Percentiles rank a stretch among this genome's conserved stretches.
Evolutionary conservation across 2,113 vertebrate genomes (phyloP).

Genomic region (Todiramphus chloris): DNA sequence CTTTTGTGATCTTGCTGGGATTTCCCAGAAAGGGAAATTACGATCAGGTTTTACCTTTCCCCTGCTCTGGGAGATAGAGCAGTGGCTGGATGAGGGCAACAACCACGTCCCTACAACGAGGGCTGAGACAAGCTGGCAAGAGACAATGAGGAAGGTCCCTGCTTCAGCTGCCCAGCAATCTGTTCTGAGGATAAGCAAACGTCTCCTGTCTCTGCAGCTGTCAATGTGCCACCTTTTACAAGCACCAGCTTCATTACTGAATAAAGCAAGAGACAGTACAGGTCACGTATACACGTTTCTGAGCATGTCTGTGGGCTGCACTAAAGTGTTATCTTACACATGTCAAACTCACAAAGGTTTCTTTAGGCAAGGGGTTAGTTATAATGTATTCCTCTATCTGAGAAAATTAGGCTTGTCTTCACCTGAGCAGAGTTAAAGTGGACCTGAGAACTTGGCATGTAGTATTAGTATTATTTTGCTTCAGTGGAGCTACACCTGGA

Average conservation of each 20-base stretch:
- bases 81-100: neutral
- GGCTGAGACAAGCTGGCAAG: neutral
- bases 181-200: neutral
- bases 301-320: neutral
- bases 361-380: neutral
- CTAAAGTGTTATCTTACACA: neutral
- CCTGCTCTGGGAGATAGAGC: neutral
- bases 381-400: neutral
- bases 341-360: neutral
- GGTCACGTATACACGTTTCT: neutral
- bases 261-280: neutral
- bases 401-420: slow-evolving; percentile 1
- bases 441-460: neutral
- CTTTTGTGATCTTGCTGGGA: neutral
- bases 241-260: neutral
- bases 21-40: neutral
- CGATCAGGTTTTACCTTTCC: neutral
- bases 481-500: neutral
- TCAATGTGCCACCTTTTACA: neutral
- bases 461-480: neutral
- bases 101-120: accelerated
- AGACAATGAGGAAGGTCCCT: neutral
- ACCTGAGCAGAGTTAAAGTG: neutral
- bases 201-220: neutral
- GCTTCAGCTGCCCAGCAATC: neutral